Conservation (phyloP, 1,140 invertebrate genomes). For the Ceratitis capitata region DNA sequence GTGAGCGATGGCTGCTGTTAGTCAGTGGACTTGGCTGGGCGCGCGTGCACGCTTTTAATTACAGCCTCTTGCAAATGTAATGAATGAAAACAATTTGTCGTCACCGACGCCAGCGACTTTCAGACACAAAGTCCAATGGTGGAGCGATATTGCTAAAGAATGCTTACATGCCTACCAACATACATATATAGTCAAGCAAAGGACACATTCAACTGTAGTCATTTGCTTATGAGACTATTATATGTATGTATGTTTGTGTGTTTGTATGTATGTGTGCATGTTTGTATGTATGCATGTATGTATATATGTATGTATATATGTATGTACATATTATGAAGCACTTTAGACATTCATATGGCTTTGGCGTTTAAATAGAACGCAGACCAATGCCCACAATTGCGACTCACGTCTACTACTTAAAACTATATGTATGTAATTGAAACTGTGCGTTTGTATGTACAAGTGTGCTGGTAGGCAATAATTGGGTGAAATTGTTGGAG, state of each 20-base stretch:
- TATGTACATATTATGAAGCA: too few species aligned
- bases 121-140: neutral
- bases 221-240: neutral
- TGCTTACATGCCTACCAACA: neutral
- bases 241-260: too few species aligned
- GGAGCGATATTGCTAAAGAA: neutral
- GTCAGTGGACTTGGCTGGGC: neutral
- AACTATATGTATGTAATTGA: neutral
- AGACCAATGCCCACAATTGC: too few species aligned
- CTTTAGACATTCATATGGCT: neutral
- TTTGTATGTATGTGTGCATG: too few species aligned
- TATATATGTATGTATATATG: too few species aligned
- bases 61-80: slow-evolving; percentile 29
- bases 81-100: slow-evolving; percentile 37
- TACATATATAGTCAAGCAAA: neutral
- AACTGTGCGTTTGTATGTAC: neutral
- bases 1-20: too few species aligned
- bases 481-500: neutral
- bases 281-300: too few species aligned
- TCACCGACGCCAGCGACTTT: slow-evolving; percentile 35
- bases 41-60: slow-evolving; percentile 32
- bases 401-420: neutral
- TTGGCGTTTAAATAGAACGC: slow-evolving; percentile 18
- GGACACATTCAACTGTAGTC: neutral
- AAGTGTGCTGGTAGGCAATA: neutral